Percentiles rank a stretch among this genome's conserved stretches.
phyloP scores from a whole-genome alignment of 2,888 invertebrate species.

The Danaus chrysippus region DNA sequence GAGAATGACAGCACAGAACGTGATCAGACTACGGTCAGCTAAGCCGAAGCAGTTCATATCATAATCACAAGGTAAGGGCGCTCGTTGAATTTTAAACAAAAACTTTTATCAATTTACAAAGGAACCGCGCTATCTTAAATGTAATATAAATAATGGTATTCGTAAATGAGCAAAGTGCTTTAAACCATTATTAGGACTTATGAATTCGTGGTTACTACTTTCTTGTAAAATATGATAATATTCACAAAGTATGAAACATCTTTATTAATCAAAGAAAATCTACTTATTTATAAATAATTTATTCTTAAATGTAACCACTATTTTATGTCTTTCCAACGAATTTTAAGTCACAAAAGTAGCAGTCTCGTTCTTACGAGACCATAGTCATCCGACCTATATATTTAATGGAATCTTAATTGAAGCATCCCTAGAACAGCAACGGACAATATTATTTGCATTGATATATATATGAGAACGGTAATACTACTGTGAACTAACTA shows the following conservation, averaged over 20 bases:
- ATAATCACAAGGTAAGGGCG: conserved; percentile 55
- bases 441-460: conserved; percentile 12
- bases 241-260: too few relatives aligned
- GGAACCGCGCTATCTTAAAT: conserved; percentile 20
- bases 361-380: conserved; percentile 7
- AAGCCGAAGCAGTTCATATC: conserved; percentile 48
- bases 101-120: conserved; percentile 30
- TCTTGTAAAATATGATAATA: too few relatives aligned
- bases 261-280: too few relatives aligned
- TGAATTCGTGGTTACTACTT: too few relatives aligned
- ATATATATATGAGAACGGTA: not conserved
- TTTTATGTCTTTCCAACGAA: too few relatives aligned
- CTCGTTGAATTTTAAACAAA: conserved; percentile 60
- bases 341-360: not conserved
- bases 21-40: conserved; percentile 51
- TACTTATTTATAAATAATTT: too few relatives aligned
- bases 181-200: not conserved
- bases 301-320: too few relatives aligned
- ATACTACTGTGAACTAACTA: not conserved
- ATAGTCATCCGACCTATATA: conserved; percentile 12
- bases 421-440: conserved; percentile 39
- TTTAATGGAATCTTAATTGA: conserved; percentile 31
- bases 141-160: conserved; percentile 17
- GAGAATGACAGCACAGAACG: conserved; percentile 51
- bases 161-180: conserved; percentile 9